Conservation (phyloP, 2,797 vertebrate genomes). For the Lemur catta region DNA sequence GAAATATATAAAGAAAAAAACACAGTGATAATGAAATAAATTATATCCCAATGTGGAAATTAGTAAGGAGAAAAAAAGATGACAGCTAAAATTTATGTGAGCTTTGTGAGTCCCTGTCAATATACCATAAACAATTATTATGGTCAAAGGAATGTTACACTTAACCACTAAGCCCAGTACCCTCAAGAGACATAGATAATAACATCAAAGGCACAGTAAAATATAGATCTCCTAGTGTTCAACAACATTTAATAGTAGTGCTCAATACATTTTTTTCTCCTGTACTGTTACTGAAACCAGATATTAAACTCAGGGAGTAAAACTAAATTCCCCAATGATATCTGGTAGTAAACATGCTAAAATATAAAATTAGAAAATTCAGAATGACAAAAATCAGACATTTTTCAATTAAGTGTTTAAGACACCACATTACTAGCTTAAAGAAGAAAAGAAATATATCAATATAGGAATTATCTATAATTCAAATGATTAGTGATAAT, state of each 20-base stretch:
- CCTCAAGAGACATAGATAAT: background rate
- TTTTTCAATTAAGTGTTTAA: background rate
- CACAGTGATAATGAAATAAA: conserved; percentile 73
- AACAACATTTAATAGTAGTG: background rate
- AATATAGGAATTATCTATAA: background rate
- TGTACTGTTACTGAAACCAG: background rate
- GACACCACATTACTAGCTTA: background rate
- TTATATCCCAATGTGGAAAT: conserved; percentile 73
- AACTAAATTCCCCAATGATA: background rate
- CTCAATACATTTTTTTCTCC: background rate
- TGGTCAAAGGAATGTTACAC: background rate
- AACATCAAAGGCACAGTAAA: background rate
- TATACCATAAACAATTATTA: conserved; percentile 19
- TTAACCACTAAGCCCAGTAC: background rate
- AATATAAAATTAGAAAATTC: conserved; percentile 4
- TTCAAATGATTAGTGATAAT: background rate
- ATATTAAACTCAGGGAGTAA: background rate
- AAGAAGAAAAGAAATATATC: background rate
- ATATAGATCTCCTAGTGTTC: background rate
- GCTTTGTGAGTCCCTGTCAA: conserved; percentile 1
- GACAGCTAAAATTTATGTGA: conserved; percentile 44
- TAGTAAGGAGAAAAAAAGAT: conserved; percentile 29
- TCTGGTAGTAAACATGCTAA: background rate
- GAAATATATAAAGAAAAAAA: conserved; percentile 63
- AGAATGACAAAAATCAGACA: background rate